These are phyloP conservation scores for Pteropus rufus DNA, from an alignment of 2,797 vertebrate genomes.

Conservation along the genomic window DNA sequence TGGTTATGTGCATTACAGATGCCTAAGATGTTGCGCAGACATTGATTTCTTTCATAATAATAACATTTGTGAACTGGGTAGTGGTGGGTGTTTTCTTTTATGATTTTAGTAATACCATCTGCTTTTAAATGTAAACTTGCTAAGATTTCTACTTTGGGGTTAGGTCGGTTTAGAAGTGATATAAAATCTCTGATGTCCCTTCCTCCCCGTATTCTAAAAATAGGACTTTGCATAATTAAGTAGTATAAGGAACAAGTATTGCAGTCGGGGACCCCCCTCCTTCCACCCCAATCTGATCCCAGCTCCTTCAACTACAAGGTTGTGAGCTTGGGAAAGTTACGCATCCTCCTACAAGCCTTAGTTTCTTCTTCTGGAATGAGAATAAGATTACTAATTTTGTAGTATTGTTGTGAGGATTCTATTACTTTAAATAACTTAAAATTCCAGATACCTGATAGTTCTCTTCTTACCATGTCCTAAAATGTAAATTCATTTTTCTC, in stretches of 20 bases:
- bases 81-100: constrained; percentile 2
- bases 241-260: background rate
- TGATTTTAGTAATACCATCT: constrained; percentile 30
- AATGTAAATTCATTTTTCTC: background rate
- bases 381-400: background rate
- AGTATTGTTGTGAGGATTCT: constrained; percentile 19
- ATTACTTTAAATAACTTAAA: background rate
- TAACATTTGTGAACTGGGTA: constrained; percentile 33
- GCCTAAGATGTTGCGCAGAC: background rate
- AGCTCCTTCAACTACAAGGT: background rate
- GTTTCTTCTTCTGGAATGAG: background rate
- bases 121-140: constrained; percentile 8
- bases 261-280: background rate
- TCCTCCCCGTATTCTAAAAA: background rate
- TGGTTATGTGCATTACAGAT: background rate
- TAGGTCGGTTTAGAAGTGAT: constrained; percentile 42
- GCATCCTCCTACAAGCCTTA: background rate
- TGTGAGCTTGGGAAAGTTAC: background rate
- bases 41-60: constrained; percentile 48
- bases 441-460: background rate
- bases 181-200: background rate
- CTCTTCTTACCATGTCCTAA: background rate
- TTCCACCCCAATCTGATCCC: no score
- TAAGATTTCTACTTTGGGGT: constrained; percentile 41
- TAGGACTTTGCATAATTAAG: background rate